These are phyloP conservation scores for Parthenolecanium corni DNA, from an alignment of 2,888 invertebrate genomes.

Conservation along the genomic window DNA sequence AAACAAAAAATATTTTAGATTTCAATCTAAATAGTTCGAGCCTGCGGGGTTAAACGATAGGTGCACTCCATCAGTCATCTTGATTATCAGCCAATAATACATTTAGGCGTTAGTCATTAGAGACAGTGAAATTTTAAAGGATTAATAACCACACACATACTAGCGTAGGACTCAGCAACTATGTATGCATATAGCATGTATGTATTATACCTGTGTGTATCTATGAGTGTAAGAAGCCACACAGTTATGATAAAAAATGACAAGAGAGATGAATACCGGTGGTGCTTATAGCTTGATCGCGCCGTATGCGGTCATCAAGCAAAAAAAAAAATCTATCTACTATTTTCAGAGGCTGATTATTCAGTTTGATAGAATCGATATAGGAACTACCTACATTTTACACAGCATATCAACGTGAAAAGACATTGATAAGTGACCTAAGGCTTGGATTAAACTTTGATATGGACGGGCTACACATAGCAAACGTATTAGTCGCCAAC, in stretches of 20 bases:
- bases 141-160: conserved; percentile 8
- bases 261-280: conserved; percentile 16
- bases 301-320: conserved; percentile 19
- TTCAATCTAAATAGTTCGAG: conserved; percentile 9
- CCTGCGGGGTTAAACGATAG: conserved; percentile 3
- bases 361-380: conserved; percentile 20
- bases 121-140: conserved; percentile 15
- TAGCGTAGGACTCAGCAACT: not conserved
- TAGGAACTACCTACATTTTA: conserved; percentile 8
- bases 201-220: not conserved
- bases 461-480: not conserved
- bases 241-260: conserved; percentile 16
- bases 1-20: conserved; percentile 8
- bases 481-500: not conserved
- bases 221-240: conserved; percentile 21
- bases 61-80: conserved; percentile 19
- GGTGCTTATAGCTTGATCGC: conserved; percentile 15
- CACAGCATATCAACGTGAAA: conserved; percentile 9
- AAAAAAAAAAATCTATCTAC: conserved; percentile 8
- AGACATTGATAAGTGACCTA: conserved; percentile 20
- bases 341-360: conserved; percentile 18
- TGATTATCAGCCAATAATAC: conserved; percentile 20
- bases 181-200: not conserved
- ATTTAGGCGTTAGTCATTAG: conserved; percentile 16
- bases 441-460: conserved; percentile 8